Evolutionary conservation across 2,888 invertebrate species (phyloP).

Genomic region (Corbicula japonica): DNA sequence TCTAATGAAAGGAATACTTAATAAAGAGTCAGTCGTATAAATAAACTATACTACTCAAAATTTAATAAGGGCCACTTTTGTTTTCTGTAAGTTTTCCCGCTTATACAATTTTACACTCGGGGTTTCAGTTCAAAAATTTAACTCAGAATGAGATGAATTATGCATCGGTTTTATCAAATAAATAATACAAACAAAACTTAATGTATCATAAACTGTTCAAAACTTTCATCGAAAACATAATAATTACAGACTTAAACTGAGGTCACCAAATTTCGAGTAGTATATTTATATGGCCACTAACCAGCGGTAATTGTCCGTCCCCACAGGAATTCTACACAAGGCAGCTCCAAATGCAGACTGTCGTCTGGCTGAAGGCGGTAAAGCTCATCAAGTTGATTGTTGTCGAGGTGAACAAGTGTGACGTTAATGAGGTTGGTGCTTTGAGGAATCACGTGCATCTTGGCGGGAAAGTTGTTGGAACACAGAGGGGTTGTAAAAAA

Average conservation of each 20-base stretch:
- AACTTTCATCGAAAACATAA: background rate
- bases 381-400: too few species aligned
- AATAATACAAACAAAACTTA: background rate
- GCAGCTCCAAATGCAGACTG: conserved; percentile 36
- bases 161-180: background rate
- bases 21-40: too few species aligned
- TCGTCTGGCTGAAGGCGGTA: conserved; percentile 24
- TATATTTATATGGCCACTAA: background rate
- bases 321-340: conserved; percentile 45
- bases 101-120: too few species aligned
- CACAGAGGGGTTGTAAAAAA: conserved; percentile 57
- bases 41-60: too few species aligned
- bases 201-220: background rate
- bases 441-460: conserved; percentile 58
- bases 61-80: too few species aligned
- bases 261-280: background rate
- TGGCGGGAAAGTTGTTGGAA: conserved; percentile 13
- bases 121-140: background rate
- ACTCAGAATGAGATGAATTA: background rate
- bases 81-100: too few species aligned
- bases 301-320: conserved; percentile 27
- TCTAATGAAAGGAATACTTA: too few species aligned
- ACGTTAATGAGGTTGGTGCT: conserved; percentile 55
- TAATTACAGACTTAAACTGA: background rate
- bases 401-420: conserved; percentile 25